phyloP scores from a whole-genome alignment of 2,888 invertebrate genomes.

The Empis livida region DNA sequence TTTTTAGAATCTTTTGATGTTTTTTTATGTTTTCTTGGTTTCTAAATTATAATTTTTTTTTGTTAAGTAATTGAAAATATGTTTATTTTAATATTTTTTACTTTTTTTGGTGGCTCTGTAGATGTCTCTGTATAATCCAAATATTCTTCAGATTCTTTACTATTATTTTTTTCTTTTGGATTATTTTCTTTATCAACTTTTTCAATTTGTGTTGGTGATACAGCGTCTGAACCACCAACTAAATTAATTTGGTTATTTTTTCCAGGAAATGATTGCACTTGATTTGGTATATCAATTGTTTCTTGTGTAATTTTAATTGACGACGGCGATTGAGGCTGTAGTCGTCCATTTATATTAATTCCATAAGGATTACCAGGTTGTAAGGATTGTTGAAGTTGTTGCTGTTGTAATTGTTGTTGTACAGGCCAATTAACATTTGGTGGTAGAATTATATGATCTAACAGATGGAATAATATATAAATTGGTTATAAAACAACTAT shows the following conservation, averaged over 20 bases:
- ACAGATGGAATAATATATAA: background rate
- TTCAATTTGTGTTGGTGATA: slow-evolving; percentile 3
- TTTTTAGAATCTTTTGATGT: slow-evolving; percentile 5
- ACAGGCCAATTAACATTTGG: slow-evolving; percentile 21
- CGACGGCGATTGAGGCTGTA: slow-evolving; percentile 9
- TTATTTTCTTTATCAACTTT: slow-evolving; percentile 9
- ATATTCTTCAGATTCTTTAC: slow-evolving; percentile 13
- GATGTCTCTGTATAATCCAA: slow-evolving; percentile 23
- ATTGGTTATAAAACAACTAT: background rate
- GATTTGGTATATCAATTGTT: slow-evolving; percentile 3
- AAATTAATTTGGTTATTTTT: slow-evolving; percentile 5
- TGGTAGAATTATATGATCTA: slow-evolving; percentile 12
- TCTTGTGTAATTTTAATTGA: slow-evolving; percentile 7
- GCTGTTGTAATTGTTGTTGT: slow-evolving; percentile 7
- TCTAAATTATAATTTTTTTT: slow-evolving; percentile 11
- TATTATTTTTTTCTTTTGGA: slow-evolving; percentile 13
- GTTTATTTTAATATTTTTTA: slow-evolving; percentile 1
- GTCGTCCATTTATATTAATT: slow-evolving; percentile 4
- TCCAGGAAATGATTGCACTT: background rate
- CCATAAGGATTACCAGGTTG: background rate
- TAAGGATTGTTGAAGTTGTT: slow-evolving; percentile 1
- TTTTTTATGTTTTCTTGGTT: slow-evolving; percentile 28
- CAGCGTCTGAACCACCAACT: slow-evolving; percentile 4
- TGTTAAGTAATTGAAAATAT: too few species aligned
- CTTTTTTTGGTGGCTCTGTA: slow-evolving; percentile 30